Percentiles rank a stretch among this genome's conserved stretches.
Evolutionary conservation across 2,113 vertebrate genomes (phyloP).

Genomic region (Myrmecophaga tridactyla): DNA sequence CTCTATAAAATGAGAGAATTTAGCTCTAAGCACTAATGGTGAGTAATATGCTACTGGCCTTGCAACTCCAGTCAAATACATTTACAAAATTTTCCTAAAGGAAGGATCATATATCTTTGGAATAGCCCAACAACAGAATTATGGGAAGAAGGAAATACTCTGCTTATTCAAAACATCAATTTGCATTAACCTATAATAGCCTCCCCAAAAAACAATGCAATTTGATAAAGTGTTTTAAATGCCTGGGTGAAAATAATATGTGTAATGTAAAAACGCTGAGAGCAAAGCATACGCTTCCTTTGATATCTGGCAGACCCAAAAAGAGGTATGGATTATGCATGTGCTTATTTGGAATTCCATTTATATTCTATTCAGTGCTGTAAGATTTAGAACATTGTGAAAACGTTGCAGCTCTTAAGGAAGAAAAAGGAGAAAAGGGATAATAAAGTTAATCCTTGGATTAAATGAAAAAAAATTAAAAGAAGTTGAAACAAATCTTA

Average conservation of each 20-base stretch:
- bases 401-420: slow-evolving; percentile 49
- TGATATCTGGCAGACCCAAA: slow-evolving; percentile 9
- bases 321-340: slow-evolving; percentile 23
- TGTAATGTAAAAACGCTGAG: slow-evolving; percentile 38
- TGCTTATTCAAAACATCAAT: slow-evolving; percentile 10
- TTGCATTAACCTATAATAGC: slow-evolving; percentile 37
- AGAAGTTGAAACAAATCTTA: slow-evolving; percentile 47
- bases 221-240: slow-evolving; percentile 44
- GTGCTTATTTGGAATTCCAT: slow-evolving; percentile 36
- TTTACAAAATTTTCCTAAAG: background rate
- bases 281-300: slow-evolving; percentile 49
- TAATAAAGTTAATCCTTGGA: slow-evolving; percentile 55
- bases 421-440: slow-evolving; percentile 31
- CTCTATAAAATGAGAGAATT: background rate
- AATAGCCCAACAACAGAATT: background rate
- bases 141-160: slow-evolving; percentile 13
- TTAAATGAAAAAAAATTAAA: slow-evolving; percentile 52
- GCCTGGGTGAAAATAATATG: slow-evolving; percentile 54
- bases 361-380: slow-evolving; percentile 49
- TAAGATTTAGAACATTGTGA: slow-evolving; percentile 51
- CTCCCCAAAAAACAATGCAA: slow-evolving; percentile 47
- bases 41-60: background rate
- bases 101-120: background rate
- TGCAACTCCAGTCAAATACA: background rate
- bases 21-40: background rate